Conservation (phyloP, 2,888 invertebrate species). For the Lamellibrachia columna region DNA sequence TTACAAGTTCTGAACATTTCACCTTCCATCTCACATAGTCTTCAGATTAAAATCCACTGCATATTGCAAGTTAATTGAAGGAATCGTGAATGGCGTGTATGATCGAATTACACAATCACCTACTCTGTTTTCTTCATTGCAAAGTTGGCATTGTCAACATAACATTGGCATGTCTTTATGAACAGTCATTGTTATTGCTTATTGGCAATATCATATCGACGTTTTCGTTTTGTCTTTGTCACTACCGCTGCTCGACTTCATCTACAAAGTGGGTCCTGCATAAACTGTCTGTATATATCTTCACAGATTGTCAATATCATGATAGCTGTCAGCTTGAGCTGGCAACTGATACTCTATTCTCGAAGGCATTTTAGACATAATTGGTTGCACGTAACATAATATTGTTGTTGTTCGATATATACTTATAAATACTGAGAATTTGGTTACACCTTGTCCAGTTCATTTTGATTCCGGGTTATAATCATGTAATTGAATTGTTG, state of each 20-base stretch:
- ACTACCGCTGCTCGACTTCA: neutral
- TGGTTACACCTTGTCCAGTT: neutral
- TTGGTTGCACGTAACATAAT: neutral
- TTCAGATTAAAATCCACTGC: neutral
- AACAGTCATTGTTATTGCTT: neutral
- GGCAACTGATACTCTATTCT: neutral
- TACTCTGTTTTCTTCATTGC: slow-evolving; percentile 1
- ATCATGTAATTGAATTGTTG: neutral
- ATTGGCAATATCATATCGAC: neutral
- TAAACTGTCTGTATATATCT: neutral
- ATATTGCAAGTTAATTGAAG: slow-evolving; percentile 11
- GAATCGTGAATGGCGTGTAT: neutral
- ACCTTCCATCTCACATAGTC: neutral
- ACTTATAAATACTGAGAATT: neutral
- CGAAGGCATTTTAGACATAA: slow-evolving; percentile 3
- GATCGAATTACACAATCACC: neutral
- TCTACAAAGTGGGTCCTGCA: too few species aligned
- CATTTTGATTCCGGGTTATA: neutral
- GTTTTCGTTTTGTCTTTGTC: neutral
- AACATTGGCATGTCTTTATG: neutral
- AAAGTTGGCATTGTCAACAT: neutral
- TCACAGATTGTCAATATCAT: neutral
- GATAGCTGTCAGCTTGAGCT: neutral
- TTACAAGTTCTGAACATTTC: neutral
- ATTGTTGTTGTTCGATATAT: neutral